Base-by-base conservation (phyloP, 2,113 vertebrate genomes). In the Egretta garzetta region DNA sequence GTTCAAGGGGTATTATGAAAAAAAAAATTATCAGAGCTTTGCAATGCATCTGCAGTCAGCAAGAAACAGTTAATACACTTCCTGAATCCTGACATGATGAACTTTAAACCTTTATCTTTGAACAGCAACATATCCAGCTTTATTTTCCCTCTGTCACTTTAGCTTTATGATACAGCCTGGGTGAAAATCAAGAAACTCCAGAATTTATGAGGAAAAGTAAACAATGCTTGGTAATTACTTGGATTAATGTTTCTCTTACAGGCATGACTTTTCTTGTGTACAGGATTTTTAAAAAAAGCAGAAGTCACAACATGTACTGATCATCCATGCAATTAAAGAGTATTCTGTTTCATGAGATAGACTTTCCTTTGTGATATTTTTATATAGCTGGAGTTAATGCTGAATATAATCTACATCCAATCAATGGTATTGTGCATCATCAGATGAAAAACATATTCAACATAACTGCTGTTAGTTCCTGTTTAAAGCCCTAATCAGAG, bases 371-470 rank as follows among this genome's bases (percentile, higher is more conserved):
- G 96, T 98, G 96, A 91, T 96, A 96, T 98, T 96, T 97, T 97
- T 97, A 96, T 88, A 96, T 90, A 97, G 94, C 90, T 95, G 91
- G 94, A 97, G 95, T 97, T 98, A 97, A 96, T 97, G 97, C 86
- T 96, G 97, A 93, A 96, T 96, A 96, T 97, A 97, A 97, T 97
- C 96, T 97, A 76, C 95, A 90, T 96, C 97, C 97, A 98, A 98
- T 98, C 97, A 98, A 97, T 97, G 96, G 96, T 96, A 98, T 98
- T 98, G 97, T 98, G 96, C 95, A 97, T 95, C 95, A 94, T 97
- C 95, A 95, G 96, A 96, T 97, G 97, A 98, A 96, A 97, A 97
- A 96, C 94, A 97, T 94, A 96, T 97, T 97, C 95, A 97, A 96
- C 95, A 80, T 97, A 97, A 97, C 96, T 96, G 93, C 96, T 93